Evolutionary conservation across 92 coral and sea anemone species (phyloP).

Genomic region (Siderastrea radians): DNA sequence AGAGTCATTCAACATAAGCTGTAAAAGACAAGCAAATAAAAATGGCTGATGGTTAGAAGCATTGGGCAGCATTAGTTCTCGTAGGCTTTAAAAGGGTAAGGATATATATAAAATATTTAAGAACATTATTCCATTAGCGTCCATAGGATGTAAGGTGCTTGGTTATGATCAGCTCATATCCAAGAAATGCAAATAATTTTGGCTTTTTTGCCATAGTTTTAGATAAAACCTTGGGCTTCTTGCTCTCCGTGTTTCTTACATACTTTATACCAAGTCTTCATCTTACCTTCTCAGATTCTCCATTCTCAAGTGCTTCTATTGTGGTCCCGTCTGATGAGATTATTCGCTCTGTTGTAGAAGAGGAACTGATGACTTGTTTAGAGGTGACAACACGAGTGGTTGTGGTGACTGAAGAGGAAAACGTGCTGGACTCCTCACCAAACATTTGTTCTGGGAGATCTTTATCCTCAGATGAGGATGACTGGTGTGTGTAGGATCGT

Average conservation of each 20-base stretch:
- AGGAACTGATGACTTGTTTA: conserved; percentile 62
- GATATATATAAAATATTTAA: no score
- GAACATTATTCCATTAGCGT: no score
- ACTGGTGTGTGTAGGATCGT: conserved; percentile 45
- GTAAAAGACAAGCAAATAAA: background rate
- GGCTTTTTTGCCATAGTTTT: no score
- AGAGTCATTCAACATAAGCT: conserved; percentile 50
- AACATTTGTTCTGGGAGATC: conserved; percentile 69
- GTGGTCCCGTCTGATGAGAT: conserved; percentile 80
- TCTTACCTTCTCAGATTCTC: conserved; percentile 75
- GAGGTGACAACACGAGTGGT: conserved; percentile 83
- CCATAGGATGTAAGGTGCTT: no score
- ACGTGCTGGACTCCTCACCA: conserved; percentile 47
- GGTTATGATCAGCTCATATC: no score
- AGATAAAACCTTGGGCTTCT: no score
- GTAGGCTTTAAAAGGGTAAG: no score
- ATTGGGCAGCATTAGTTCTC: no score
- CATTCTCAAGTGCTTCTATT: conserved; percentile 81
- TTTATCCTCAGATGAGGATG: conserved; percentile 58
- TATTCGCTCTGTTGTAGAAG: conserved; percentile 79
- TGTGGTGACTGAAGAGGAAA: conserved; percentile 71
- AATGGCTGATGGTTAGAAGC: background rate
- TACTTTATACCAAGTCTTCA: no score
- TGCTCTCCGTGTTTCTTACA: no score
- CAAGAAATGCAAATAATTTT: no score